Evolutionary conservation across 2,113 vertebrate genomes (phyloP).

Genomic region (Mesitornis unicolor): DNA sequence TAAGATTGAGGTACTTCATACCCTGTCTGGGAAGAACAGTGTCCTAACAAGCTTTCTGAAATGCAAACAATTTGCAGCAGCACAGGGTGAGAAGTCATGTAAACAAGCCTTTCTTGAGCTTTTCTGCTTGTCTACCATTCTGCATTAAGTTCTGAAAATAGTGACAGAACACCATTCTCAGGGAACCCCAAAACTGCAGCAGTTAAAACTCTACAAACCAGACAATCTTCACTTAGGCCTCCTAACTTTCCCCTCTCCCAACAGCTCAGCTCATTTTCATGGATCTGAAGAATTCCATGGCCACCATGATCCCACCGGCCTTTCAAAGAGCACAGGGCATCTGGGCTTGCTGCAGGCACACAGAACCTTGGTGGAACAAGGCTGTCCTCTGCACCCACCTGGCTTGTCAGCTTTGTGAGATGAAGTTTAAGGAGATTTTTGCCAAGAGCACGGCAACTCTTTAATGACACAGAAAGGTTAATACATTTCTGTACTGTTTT

Average conservation of each 20-base stretch:
- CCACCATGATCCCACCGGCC: neutral
- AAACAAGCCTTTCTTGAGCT: neutral
- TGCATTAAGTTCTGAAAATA: neutral
- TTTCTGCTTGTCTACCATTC: neutral
- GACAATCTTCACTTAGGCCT: neutral
- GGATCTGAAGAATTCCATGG: accelerated
- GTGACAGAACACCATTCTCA: neutral
- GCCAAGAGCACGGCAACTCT: neutral
- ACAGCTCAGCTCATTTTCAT: neutral
- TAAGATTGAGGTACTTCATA: neutral
- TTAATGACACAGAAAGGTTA: neutral
- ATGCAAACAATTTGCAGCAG: neutral
- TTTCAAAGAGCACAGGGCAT: neutral
- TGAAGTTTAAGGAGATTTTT: neutral
- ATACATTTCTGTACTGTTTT: neutral
- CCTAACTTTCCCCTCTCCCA: neutral
- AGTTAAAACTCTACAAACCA: neutral
- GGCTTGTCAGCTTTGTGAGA: neutral
- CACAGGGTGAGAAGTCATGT: neutral
- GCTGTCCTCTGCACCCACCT: accelerated
- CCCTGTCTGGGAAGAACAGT: neutral
- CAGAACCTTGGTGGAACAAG: neutral
- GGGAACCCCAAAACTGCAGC: neutral
- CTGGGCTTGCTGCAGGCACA: neutral
- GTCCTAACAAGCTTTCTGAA: neutral